Percentiles rank a stretch among this genome's conserved stretches.
These are phyloP conservation scores for Lordiphosa fenestrarum DNA, from an alignment of 2,888 invertebrate species.

Conservation along the genomic window DNA sequence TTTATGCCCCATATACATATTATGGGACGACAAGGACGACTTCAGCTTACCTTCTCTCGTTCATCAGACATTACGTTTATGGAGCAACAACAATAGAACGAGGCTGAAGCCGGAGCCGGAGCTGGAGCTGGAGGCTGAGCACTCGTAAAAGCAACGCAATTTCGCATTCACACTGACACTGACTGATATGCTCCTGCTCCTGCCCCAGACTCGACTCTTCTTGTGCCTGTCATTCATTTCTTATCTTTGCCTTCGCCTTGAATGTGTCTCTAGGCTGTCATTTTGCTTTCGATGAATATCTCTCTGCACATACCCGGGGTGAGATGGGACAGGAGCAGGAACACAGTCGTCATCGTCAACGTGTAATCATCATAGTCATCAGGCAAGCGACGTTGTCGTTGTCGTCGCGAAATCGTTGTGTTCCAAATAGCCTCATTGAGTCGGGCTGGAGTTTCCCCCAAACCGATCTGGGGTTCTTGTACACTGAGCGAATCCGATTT, in stretches of 20 bases:
- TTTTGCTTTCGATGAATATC: conserved; percentile 79
- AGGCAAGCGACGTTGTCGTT: conserved; percentile 19
- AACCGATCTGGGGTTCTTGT: too few species aligned
- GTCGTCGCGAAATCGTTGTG: conserved; percentile 67
- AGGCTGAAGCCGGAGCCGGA: not conserved
- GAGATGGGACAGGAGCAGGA: conserved; percentile 8
- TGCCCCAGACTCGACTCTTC: conserved; percentile 24
- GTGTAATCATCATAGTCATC: conserved; percentile 69
- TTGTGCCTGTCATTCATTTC: conserved; percentile 66
- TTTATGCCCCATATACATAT: conserved; percentile 24
- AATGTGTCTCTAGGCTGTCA: conserved; percentile 80
- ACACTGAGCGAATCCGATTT: too few species aligned
- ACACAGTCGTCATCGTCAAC: conserved; percentile 63
- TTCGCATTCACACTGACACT: conserved; percentile 70
- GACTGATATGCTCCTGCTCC: conserved; percentile 58
- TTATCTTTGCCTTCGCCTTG: conserved; percentile 67
- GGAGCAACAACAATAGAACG: conserved; percentile 42
- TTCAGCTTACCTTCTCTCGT: conserved; percentile 35
- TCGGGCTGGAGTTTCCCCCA: conserved; percentile 17
- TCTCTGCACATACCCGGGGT: conserved; percentile 17
- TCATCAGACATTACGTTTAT: conserved; percentile 69
- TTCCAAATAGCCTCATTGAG: conserved; percentile 77
- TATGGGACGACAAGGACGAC: conserved; percentile 24
- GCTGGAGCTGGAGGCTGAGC: conserved; percentile 14
- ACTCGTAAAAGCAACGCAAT: conserved; percentile 69